Evolutionary conservation across 2,797 vertebrate species (phyloP).

Genomic region (Rhadinocentrus ornatus): DNA sequence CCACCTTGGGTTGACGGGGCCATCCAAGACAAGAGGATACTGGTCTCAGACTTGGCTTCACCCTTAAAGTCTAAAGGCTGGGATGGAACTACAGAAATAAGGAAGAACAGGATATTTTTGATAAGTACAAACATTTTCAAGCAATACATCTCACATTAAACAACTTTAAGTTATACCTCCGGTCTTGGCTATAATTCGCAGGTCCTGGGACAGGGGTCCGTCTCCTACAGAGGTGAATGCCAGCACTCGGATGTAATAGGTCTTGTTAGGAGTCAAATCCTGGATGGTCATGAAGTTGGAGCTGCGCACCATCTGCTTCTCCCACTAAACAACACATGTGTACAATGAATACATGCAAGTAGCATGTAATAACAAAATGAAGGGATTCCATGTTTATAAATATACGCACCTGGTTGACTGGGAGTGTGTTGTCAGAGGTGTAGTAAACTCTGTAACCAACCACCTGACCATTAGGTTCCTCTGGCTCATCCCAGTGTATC

Average conservation of each 20-base stretch:
- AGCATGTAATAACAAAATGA: neutral
- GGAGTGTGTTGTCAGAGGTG: conserved; percentile 89
- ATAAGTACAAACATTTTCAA: neutral
- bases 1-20: conserved; percentile 86
- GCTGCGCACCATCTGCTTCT: conserved; percentile 96
- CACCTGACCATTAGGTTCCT: conserved; percentile 97
- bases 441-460: conserved; percentile 98
- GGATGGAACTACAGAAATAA: conserved; percentile 87
- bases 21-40: conserved; percentile 95
- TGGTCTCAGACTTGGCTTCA: conserved; percentile 97
- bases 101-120: conserved; percentile 9
- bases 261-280: conserved; percentile 94
- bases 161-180: conserved; percentile 86
- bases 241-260: conserved; percentile 95
- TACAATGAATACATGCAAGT: neutral
- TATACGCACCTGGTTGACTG: conserved; percentile 86
- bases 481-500: conserved; percentile 98
- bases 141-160: neutral
- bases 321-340: conserved; percentile 81
- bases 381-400: neutral
- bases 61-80: conserved; percentile 96
- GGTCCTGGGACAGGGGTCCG: conserved; percentile 95
- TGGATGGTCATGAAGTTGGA: conserved; percentile 95
- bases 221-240: conserved; percentile 99
- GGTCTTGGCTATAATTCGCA: conserved; percentile 98